Evolutionary conservation across 1,140 invertebrate genomes (phyloP), one percentile per base, ranked within the genome.

Genomic region (Eupristina koningsbergeri): DNA sequence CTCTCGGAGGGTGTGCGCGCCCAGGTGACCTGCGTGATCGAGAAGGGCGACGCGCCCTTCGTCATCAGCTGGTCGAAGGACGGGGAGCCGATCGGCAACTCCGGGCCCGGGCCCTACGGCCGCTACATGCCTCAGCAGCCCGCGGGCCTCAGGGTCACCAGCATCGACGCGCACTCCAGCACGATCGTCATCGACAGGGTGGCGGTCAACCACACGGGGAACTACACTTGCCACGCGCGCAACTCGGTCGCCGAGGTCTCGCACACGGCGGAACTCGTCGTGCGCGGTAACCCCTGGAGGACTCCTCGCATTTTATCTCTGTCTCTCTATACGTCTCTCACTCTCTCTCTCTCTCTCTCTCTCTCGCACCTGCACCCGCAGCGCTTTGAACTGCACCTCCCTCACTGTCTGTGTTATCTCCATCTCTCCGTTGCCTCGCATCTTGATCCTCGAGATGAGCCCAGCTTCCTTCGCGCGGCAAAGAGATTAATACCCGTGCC

Each of bases 21-120:
- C 17, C 97, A 97, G 41, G 96, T 99, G 86, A 96, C 97, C 81
- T 99, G 98, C 92, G 96, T 97, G 88, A 97, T 99, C 86, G 95
- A 98, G 89, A 97, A 98, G 92, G 98, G 98, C 22, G 98, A 99
- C 93, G 94, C 97, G 85, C 98, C 98, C 31, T 95, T 99, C 85
- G 96, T 95, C 81, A 97, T 99, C 91, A 93, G 94, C 41, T 97
- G 96, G 96, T 96, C 96, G 89, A 94, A 96, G 89, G 96, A 98
- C 90, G 96, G 96, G 47, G 94, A 96, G 87, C 92, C 94, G 5
- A 94, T 95, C 63, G 86, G 86, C 1, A 63, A 36, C n/a, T 87
- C 86, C 74, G 96, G 85, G 91, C 93, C 85, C 87, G 84, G 85
- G 83, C 83, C 81, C 81, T 82, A 87, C 85, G 83, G 74, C 82